These are phyloP conservation scores for Neolamprologus variostigma DNA, from an alignment of 2,113 vertebrate species.

Conservation along the genomic window DNA sequence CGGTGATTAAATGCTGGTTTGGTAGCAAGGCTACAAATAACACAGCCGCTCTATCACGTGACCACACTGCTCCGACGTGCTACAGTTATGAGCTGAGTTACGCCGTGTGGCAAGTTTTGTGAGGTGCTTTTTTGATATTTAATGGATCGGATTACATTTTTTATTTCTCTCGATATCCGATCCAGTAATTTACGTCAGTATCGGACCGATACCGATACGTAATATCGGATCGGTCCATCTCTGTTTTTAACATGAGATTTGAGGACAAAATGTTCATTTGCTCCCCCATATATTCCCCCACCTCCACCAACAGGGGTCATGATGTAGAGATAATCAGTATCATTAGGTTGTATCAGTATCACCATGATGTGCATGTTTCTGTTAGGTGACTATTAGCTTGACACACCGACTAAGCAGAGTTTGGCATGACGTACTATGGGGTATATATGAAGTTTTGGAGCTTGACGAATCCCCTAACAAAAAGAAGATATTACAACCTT, in stretches of 20 bases:
- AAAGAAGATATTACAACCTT: neutral
- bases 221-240: neutral
- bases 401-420: neutral
- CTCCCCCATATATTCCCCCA: neutral
- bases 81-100: fast-evolving
- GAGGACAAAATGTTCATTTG: neutral
- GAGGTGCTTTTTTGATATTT: too few species aligned
- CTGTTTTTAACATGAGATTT: neutral
- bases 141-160: too few species aligned
- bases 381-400: neutral
- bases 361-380: neutral
- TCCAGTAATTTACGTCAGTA: too few species aligned
- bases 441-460: neutral
- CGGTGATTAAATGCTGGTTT: fast-evolving
- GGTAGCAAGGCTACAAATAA: too few species aligned
- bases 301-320: neutral
- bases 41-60: fast-evolving
- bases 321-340: fast-evolving
- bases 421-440: fast-evolving
- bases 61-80: fast-evolving
- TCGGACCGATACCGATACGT: fast-evolving
- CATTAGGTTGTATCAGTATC: neutral
- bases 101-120: fast-evolving
- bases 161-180: too few species aligned
- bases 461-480: neutral